Evolutionary conservation across 1,140 invertebrate species (phyloP).

Genomic region (Danaus plexippus): DNA sequence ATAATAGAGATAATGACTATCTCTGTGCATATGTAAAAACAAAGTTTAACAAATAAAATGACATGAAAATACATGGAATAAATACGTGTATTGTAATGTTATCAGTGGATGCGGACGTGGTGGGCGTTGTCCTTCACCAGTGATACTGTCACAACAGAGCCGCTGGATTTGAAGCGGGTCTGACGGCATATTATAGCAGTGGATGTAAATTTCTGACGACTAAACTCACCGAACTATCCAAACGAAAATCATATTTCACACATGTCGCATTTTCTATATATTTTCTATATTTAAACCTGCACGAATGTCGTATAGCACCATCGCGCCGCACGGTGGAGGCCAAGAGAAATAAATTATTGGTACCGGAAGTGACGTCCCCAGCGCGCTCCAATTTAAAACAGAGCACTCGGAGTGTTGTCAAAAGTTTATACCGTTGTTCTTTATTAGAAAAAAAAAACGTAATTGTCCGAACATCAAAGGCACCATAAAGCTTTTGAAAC

Average conservation of each 20-base stretch:
- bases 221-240: too few relatives aligned
- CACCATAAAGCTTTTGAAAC: slow-evolving; percentile 25
- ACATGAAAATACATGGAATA: slow-evolving; percentile 3
- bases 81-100: slow-evolving; percentile 24
- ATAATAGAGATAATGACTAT: too few relatives aligned
- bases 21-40: not conserved
- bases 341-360: slow-evolving; percentile 65
- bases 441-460: slow-evolving; percentile 23
- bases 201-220: too few relatives aligned
- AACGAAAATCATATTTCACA: slow-evolving; percentile 14
- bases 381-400: slow-evolving; percentile 62
- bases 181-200: too few relatives aligned
- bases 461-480: slow-evolving; percentile 14
- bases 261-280: slow-evolving; percentile 6
- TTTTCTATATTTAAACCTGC: slow-evolving; percentile 1
- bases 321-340: slow-evolving; percentile 57
- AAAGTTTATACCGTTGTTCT: slow-evolving; percentile 20
- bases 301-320: slow-evolving; percentile 30
- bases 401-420: slow-evolving; percentile 35
- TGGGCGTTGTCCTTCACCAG: slow-evolving; percentile 55
- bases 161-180: slow-evolving; percentile 26
- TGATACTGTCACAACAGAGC: slow-evolving; percentile 49
- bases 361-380: slow-evolving; percentile 66
- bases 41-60: not conserved
- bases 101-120: slow-evolving; percentile 39